These are phyloP conservation scores for Ptiloglossa arizonensis DNA, from an alignment of 1,140 invertebrate genomes.

Conservation along the genomic window DNA sequence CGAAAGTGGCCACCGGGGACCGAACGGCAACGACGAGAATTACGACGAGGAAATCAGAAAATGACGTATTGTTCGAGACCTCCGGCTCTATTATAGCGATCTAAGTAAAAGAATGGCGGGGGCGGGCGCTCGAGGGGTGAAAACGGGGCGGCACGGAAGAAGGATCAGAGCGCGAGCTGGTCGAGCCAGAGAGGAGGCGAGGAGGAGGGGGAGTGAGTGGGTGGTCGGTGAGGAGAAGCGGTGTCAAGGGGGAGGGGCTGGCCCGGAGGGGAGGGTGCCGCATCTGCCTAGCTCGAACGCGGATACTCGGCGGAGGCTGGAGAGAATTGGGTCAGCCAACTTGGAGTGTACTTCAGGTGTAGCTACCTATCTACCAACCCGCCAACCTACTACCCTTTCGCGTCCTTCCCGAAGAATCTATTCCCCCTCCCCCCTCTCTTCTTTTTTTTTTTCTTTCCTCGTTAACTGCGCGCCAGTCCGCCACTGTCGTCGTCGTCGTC, in stretches of 20 bases:
- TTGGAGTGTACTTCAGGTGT: constrained; percentile 73
- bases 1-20: not conserved
- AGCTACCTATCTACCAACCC: constrained; percentile 54
- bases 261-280: constrained; percentile 31
- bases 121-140: not conserved
- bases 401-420: constrained; percentile 10
- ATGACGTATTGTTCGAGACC: constrained; percentile 57
- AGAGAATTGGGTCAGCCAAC: constrained; percentile 74
- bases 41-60: constrained; percentile 49
- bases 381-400: constrained; percentile 27
- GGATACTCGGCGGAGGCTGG: constrained; percentile 47
- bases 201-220: no score
- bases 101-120: constrained; percentile 17
- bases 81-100: constrained; percentile 17
- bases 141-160: not conserved
- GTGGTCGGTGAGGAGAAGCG: not conserved
- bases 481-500: not conserved
- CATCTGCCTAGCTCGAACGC: constrained; percentile 57
- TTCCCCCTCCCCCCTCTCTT: no score
- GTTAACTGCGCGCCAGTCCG: constrained; percentile 5
- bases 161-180: no score
- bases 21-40: not conserved
- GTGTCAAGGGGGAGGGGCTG: not conserved
- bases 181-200: no score
- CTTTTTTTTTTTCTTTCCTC: constrained; percentile 22